Evolutionary conservation across 1,140 invertebrate genomes (phyloP), one percentile per base, ranked within the genome.

Genomic region (Aphelinus atriplicis): DNA sequence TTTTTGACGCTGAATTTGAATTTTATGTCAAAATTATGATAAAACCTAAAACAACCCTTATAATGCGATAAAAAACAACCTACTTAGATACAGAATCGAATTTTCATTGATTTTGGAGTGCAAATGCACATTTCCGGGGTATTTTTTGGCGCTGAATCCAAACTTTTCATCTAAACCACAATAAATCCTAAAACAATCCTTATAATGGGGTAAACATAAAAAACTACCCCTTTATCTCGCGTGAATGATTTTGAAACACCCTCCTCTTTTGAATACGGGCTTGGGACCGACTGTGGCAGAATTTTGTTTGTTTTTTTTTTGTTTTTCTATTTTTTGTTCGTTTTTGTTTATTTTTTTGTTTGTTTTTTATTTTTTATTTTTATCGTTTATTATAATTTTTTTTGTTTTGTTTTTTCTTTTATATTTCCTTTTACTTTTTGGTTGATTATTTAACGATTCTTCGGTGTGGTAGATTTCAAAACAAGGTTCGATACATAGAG

Each of bases 401-500:
- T 10, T 58, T 7, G 5, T 10, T 58, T 71, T 50, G 48, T 69
- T 53, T 6, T 55, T 7, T 62, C 57, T 61, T 42, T 51, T 7
- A 9, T 57, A 9, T 48, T 48, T 50, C 1, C 7, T 26, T 56
- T 67, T n/a, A 1, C 1, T 57, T 67, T 67, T 53, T 50, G 6
- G 45, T 45, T 9, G 56, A 45, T 56, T 69, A 69, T 69, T 69
- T 7, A 67, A 42, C 56, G 51, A n/a, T 67, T 67, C 7, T 67
- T 67, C 57, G 5, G 65, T 56, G 46, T 57, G 65, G 57, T 67
- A 67, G 57, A 67, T 57, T n/a, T 67, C 46, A 50, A 60, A 69
- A n/a, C 56, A 69, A 58, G 56, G 56, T 65, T 67, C 57, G 26
- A 77, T 56, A 75, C 80, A 81, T 42, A 79, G 26, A 73, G n/a